These are phyloP conservation scores for Leptobrachium ailaonicum DNA, from an alignment of 2,113 vertebrate species.

Conservation along the genomic window DNA sequence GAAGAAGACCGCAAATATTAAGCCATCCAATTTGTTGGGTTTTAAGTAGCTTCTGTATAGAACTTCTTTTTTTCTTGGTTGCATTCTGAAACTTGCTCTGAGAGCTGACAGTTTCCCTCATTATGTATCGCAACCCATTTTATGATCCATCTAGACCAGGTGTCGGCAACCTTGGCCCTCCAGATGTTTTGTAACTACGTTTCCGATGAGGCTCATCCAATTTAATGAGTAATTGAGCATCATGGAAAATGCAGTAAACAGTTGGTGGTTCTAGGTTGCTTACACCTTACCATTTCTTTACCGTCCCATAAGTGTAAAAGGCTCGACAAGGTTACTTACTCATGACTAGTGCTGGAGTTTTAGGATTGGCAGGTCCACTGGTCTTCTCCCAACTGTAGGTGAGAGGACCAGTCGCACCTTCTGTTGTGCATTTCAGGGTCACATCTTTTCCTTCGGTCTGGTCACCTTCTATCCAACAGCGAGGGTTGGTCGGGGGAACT, in stretches of 20 bases:
- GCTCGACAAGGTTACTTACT: not conserved
- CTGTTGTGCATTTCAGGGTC: constrained; percentile 74
- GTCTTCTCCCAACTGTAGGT: constrained; percentile 78
- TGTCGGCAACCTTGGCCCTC: too few species aligned
- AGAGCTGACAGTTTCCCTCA: too few species aligned
- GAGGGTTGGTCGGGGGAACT: constrained; percentile 76
- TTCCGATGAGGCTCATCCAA: too few species aligned
- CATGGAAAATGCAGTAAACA: not conserved
- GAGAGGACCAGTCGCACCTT: constrained; percentile 70
- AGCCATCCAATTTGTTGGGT: too few species aligned
- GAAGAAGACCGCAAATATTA: too few species aligned
- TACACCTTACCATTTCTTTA: not conserved
- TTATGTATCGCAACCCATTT: too few species aligned
- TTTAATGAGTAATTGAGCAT: too few species aligned
- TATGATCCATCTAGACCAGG: too few species aligned
- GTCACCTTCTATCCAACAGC: constrained; percentile 79
- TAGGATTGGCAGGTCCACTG: constrained; percentile 53
- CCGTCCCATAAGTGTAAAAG: not conserved
- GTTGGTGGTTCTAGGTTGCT: not conserved
- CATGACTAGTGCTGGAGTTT: constrained; percentile 54
- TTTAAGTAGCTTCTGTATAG: too few species aligned
- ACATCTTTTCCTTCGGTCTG: constrained; percentile 67
- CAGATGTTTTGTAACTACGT: too few species aligned
- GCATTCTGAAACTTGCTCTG: too few species aligned
- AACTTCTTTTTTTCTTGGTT: too few species aligned